Evolutionary conservation across 2,888 invertebrate genomes (phyloP), one percentile per base, ranked within the genome.

Genomic region (Griposia aprilina): DNA sequence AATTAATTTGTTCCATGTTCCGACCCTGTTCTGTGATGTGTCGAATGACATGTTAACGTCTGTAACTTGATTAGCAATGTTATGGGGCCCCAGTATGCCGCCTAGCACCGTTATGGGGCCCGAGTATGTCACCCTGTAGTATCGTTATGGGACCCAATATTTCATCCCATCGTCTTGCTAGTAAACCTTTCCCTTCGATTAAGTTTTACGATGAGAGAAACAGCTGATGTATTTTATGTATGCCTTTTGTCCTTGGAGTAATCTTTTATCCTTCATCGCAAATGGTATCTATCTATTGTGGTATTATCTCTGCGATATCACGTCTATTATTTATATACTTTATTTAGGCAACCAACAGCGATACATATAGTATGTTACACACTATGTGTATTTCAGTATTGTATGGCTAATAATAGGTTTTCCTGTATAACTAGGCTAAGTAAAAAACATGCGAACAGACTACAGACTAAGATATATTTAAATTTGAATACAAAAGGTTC

Each of bases 101-200:
- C n/a, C 41, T 7, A 30, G 63, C n/a, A 36, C 45, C 30, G 26
- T 76, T 77, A 85, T 80, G 72, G 50, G 15, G 26, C 26, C 36
- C 79, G 2, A 80, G 63, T 50, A 73, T 59, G 20, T 72, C 15
- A 0, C n/a, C 41, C 10, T 57, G 26, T 30, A 30, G 71, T 20
- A 36, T 50, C 45, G 26, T 76, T 77, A 85, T 80, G 72, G 50
- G 15, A n/a, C 26, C 36, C 79, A 76, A 86, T 82, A 79, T 82
- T 67, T 87, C 78, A 78, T 66, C 70, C 62, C 36, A 75, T 71
- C 15, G 26, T 57, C 23, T 15, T 8, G 65, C 52, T 41, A 67
- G 62, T 74, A 76, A 84, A 85, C 74, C 76, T 60, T 65, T 80
- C 15, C 50, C 15, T 74, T 68, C 78, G 79, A 87, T 83, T 83